Conservation (phyloP, 2,113 vertebrate genomes). For the Mormoops blainvillei region DNA sequence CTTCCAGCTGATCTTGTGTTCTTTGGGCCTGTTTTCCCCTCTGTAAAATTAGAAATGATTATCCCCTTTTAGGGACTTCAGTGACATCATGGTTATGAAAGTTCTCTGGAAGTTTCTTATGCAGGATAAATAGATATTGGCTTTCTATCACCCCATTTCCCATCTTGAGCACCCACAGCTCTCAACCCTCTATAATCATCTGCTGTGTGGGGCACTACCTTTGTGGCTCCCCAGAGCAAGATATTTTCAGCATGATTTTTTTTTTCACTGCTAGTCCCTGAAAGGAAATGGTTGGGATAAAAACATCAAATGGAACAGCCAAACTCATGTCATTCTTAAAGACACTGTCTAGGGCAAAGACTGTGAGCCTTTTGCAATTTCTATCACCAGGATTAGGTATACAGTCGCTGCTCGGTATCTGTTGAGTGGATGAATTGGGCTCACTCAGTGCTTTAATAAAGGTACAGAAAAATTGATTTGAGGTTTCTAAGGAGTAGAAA, state of each 20-base stretch:
- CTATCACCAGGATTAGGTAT: not conserved
- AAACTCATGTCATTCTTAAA: slow-evolving; percentile 10
- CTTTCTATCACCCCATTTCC: not conserved
- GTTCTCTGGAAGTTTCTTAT: not conserved
- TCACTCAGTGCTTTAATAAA: not conserved
- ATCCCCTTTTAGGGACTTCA: not conserved
- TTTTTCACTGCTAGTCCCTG: not conserved
- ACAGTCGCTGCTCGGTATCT: not conserved
- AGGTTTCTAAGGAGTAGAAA: slow-evolving; percentile 23
- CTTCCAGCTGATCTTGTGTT: not conserved
- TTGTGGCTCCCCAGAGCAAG: slow-evolving; percentile 17
- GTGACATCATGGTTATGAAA: not conserved
- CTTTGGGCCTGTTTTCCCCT: not conserved
- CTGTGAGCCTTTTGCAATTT: not conserved
- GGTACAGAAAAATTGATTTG: slow-evolving; percentile 10
- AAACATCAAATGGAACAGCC: not conserved
- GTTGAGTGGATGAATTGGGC: not conserved
- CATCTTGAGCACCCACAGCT: not conserved
- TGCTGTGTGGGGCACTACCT: not conserved
- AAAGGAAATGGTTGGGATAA: slow-evolving; percentile 22
- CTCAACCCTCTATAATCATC: not conserved
- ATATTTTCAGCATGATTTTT: slow-evolving; percentile 12
- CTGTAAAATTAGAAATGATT: slow-evolving; percentile 9
- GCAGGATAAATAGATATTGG: not conserved
- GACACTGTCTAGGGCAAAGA: not conserved